Evolutionary conservation across 2,797 vertebrate species (phyloP).

Genomic region (Urocyon cinereoargenteus): DNA sequence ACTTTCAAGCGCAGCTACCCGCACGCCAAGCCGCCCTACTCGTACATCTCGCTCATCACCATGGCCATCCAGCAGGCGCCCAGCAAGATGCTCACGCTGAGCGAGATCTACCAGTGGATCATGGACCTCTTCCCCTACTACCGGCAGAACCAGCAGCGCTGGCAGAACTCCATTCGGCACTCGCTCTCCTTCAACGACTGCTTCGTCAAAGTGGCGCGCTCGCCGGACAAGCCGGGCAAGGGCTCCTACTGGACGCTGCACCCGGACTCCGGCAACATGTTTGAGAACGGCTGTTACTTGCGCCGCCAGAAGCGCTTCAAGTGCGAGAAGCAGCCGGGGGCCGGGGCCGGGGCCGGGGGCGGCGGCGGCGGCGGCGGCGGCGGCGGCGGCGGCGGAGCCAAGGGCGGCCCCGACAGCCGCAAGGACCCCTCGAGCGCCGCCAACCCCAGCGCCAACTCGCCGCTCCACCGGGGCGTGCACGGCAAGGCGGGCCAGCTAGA

Average conservation of each 20-base stretch:
- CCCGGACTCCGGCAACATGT: conserved; percentile 99
- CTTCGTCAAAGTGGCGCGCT: conserved; percentile 97
- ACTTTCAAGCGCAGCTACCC: conserved; percentile 96
- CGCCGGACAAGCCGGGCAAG: conserved; percentile 97
- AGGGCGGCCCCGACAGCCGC: conserved; percentile 90
- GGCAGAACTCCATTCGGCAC: conserved; percentile 99
- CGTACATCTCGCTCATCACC: conserved; percentile 98
- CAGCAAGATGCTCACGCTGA: conserved; percentile 97
- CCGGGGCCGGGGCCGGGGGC: conserved; percentile 63
- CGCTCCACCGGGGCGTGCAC: conserved; percentile 87
- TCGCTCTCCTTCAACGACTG: conserved; percentile 99
- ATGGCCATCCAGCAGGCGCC: conserved; percentile 99
- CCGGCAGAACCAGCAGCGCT: conserved; percentile 98
- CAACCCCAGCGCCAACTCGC: conserved; percentile 88
- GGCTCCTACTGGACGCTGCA: conserved; percentile 98
- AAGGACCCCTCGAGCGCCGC: conserved; percentile 90
- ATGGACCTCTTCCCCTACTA: conserved; percentile 99
- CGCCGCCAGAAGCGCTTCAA: conserved; percentile 99
- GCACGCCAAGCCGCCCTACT: conserved; percentile 97
- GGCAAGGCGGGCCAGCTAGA: conserved; percentile 91
- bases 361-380: conserved; percentile 63
- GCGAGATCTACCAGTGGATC: conserved; percentile 99
- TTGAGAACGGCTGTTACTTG: conserved; percentile 98
- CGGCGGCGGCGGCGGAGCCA: conserved; percentile 52
- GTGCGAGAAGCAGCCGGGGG: conserved; percentile 93